These are phyloP conservation scores for Hypsopygia costalis DNA, from an alignment of 2,888 invertebrate species.

Conservation along the genomic window DNA sequence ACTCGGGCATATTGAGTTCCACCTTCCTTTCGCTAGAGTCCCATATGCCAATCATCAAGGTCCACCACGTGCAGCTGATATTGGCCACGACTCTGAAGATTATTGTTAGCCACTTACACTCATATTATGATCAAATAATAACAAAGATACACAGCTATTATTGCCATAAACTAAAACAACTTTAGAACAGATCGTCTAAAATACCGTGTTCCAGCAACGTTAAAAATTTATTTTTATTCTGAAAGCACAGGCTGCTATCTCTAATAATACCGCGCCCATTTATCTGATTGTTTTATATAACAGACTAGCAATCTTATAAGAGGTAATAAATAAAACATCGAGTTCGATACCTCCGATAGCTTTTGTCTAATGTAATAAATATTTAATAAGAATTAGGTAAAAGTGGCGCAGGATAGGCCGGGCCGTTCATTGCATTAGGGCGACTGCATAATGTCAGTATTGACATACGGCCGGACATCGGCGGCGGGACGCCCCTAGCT, in stretches of 20 bases:
- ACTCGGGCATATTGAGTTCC: too few relatives aligned
- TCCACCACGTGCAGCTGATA: too few relatives aligned
- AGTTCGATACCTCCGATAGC: constrained; percentile 61
- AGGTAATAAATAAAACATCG: constrained; percentile 75
- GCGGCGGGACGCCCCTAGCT: constrained; percentile 8
- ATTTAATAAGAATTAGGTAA: constrained; percentile 77
- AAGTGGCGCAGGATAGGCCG: constrained; percentile 46
- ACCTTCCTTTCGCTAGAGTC: too few relatives aligned
- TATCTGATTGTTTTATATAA: constrained; percentile 28
- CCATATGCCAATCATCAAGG: too few relatives aligned
- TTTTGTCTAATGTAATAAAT: constrained; percentile 77
- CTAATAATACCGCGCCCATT: constrained; percentile 23
- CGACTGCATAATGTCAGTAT: constrained; percentile 62
- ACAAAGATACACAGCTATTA: too few relatives aligned
- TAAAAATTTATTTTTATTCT: constrained; percentile 13
- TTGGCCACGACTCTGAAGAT: too few relatives aligned
- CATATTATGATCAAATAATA: too few relatives aligned
- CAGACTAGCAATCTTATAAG: constrained; percentile 65
- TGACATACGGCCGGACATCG: constrained; percentile 41
- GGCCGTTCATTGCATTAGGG: constrained; percentile 61
- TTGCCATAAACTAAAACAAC: too few relatives aligned
- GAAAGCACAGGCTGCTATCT: constrained; percentile 4
- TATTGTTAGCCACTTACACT: too few relatives aligned
- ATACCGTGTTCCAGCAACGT: constrained; percentile 2
- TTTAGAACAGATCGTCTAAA: neutral